A percentile compares a stretch with the other conserved stretches of the same genome.
These are phyloP conservation scores for Oriolus oriolus DNA, from an alignment of 2,113 vertebrate species.

Conservation along the genomic window DNA sequence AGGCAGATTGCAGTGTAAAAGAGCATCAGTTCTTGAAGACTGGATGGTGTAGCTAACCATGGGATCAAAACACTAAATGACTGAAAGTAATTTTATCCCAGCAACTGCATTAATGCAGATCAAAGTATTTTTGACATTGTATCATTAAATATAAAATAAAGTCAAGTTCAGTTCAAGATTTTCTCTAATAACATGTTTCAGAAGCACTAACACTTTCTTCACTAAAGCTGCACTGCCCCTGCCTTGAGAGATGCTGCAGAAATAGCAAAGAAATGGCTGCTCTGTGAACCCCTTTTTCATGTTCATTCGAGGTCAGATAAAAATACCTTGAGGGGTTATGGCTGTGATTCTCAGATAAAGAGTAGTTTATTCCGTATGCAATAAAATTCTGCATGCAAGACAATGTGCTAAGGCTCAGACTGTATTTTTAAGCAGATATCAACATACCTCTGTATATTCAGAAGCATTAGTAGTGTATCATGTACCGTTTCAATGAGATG, in stretches of 20 bases:
- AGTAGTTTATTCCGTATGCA: neutral
- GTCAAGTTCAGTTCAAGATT: neutral
- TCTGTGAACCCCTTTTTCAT: neutral
- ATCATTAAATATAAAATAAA: slow-evolving; percentile 27
- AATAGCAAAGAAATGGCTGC: neutral
- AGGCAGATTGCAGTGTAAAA: neutral
- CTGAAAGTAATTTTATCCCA: slow-evolving; percentile 8
- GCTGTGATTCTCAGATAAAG: neutral
- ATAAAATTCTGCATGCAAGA: neutral
- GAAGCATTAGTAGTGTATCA: neutral
- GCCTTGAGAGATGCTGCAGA: neutral
- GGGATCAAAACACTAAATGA: neutral
- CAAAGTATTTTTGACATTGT: neutral
- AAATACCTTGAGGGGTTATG: neutral
- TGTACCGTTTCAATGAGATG: neutral
- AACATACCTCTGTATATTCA: neutral
- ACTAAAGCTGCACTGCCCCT: neutral
- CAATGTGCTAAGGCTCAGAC: neutral
- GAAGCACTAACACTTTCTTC: neutral
- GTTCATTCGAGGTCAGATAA: neutral
- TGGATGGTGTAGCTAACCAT: neutral
- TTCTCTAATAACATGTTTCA: slow-evolving; percentile 12
- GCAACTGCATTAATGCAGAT: neutral
- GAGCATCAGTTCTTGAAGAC: neutral
- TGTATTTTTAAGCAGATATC: neutral